Evolutionary conservation across 2,888 invertebrate species (phyloP), one percentile per base, ranked within the genome.

Genomic region (Zelleria hepariella): DNA sequence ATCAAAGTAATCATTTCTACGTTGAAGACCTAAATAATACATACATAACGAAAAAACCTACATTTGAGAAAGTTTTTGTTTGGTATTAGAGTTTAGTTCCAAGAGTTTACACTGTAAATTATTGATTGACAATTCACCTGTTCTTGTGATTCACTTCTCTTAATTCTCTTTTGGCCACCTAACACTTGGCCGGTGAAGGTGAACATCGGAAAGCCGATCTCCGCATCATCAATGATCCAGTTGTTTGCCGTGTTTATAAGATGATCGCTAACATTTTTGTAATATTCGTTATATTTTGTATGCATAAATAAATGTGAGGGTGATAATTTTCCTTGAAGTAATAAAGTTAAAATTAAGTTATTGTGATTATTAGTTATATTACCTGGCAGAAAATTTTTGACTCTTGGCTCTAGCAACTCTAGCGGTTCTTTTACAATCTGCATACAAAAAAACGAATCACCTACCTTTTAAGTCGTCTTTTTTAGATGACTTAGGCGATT

Each of bases 161-260:
- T 48, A 67, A 86, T 86, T 66, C 86, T 87, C 62, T 77, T 80
- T 25, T 70, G 62, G 6, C 68, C 64, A 3, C 76, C 78, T n/a
- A 80, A 62, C 2, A 82, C 18, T 64, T 81, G 80, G 0, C 87
- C 87, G 60, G 73, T 81, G 27, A 86, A 72, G 21, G 73, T 73
- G 48, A 71, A 69, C 20, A 87, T 63, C 7, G 87, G 87, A 26
- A 18, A 63, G 5, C 80, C 84, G 5, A 87, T 6, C 26, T 86
- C 86, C 57, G 75, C 66, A 59, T 78, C 74, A 59, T 84, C 83
- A 26, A 80, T 61, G 18, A 80, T 63, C 87, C 87, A 88, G 64
- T 88, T 88, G 63, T 80, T 83, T 15, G 86, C 82, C 32, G 85
- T 77, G 62, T 76, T 79, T 21, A 86, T 64, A 4, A 88, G 72